A percentile compares a stretch with the other conserved stretches of the same genome.
These are phyloP conservation scores for Teleiodes luculella DNA, from an alignment of 2,888 invertebrate species.

Conservation along the genomic window DNA sequence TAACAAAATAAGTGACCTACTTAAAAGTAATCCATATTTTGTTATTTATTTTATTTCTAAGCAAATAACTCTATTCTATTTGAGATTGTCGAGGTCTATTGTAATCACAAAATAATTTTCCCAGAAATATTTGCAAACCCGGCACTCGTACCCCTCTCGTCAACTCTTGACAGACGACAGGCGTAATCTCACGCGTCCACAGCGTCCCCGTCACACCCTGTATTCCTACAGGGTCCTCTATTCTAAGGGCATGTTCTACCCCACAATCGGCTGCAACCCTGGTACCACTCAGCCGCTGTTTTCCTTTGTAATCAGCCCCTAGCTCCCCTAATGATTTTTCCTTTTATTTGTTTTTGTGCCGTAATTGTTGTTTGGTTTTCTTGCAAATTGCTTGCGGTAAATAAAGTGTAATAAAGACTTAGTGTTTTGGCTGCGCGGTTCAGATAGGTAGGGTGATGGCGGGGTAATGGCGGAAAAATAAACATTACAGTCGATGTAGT, in stretches of 20 bases:
- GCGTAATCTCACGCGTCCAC: conserved; percentile 53
- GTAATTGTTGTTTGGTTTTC: conserved; percentile 76
- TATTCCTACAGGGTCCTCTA: conserved; percentile 8
- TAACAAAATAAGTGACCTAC: no score
- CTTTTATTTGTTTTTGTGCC: conserved; percentile 74
- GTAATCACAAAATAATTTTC: conserved; percentile 2
- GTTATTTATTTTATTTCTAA: no score
- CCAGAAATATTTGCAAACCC: neutral
- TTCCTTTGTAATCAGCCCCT: conserved; percentile 65
- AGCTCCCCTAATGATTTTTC: conserved; percentile 70
- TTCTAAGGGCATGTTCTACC: conserved; percentile 30
- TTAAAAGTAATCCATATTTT: no score
- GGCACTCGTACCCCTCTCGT: conserved; percentile 15
- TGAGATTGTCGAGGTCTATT: neutral
- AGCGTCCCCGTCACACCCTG: conserved; percentile 3
- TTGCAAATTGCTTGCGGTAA: conserved; percentile 66
- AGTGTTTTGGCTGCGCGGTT: conserved; percentile 12
- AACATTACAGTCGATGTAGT: neutral
- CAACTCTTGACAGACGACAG: conserved; percentile 50
- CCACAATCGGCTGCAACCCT: conserved; percentile 37
- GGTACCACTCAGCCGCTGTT: conserved; percentile 53
- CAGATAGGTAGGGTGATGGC: conserved; percentile 1
- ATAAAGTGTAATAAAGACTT: conserved; percentile 35
- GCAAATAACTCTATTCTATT: neutral
- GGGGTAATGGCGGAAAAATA: neutral